Conservation (phyloP, 2,888 invertebrate genomes). For the Scaptomyza caliginosa region DNA sequence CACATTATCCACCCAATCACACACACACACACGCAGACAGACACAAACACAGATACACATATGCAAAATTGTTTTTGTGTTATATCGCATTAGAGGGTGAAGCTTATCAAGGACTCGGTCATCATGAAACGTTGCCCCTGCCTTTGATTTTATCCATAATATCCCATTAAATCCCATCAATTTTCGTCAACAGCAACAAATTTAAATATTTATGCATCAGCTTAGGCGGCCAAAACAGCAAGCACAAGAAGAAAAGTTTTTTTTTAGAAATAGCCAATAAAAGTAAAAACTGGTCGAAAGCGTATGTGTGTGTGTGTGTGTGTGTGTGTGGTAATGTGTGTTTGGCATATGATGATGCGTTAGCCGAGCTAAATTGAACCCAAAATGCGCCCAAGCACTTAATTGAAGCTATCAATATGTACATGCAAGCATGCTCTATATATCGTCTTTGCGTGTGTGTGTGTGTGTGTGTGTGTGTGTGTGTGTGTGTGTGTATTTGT, state of each 20-base stretch:
- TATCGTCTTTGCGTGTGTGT: background rate
- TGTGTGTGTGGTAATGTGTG: background rate
- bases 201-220: conserved; percentile 71
- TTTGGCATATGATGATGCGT: conserved; percentile 37
- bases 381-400: conserved; percentile 73
- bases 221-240: conserved; percentile 54
- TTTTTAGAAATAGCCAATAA: conserved; percentile 66
- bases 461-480: background rate
- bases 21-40: conserved; percentile 14
- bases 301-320: background rate
- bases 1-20: conserved; percentile 43
- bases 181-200: conserved; percentile 68
- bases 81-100: conserved; percentile 48
- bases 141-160: conserved; percentile 49
- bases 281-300: conserved; percentile 27
- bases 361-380: conserved; percentile 56
- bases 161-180: conserved; percentile 79
- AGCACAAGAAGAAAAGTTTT: conserved; percentile 59
- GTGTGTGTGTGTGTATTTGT: conserved; percentile 28
- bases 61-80: conserved; percentile 37
- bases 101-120: conserved; percentile 56
- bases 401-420: conserved; percentile 74
- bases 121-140: conserved; percentile 29
- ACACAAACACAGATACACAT: conserved; percentile 10
- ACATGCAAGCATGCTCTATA: conserved; percentile 12